Evolutionary conservation across 2,797 vertebrate genomes (phyloP).

Genomic region (Anguilla anguilla): DNA sequence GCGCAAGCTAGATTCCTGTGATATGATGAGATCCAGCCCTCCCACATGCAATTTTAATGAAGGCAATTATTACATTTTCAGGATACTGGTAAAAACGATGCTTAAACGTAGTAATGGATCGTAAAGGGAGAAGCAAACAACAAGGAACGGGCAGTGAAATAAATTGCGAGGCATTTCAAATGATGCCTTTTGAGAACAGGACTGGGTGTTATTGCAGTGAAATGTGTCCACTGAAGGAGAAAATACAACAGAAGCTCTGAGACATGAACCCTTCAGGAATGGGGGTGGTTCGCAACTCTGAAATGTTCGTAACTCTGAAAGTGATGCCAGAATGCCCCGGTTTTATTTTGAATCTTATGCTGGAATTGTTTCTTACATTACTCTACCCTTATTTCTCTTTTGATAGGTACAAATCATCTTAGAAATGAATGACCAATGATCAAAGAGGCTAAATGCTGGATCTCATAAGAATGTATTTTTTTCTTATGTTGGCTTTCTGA

Average conservation of each 20-base stretch:
- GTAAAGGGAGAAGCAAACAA: neutral
- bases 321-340: neutral
- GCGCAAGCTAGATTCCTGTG: neutral
- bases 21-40: neutral
- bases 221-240: neutral
- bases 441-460: neutral
- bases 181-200: neutral
- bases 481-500: neutral
- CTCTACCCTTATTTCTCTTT: too few species aligned
- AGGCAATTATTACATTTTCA: neutral
- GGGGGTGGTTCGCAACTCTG: neutral
- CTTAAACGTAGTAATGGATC: neutral
- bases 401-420: too few species aligned
- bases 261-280: neutral
- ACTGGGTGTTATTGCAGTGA: neutral
- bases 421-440: neutral
- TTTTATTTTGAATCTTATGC: neutral
- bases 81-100: neutral
- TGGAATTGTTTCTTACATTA: too few species aligned
- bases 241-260: neutral
- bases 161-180: neutral
- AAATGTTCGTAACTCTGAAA: neutral
- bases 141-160: neutral
- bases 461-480: neutral
- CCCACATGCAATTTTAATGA: constrained; percentile 17